Evolutionary conservation across 2,888 invertebrate species (phyloP).

Genomic region (Tineola bisselliella): DNA sequence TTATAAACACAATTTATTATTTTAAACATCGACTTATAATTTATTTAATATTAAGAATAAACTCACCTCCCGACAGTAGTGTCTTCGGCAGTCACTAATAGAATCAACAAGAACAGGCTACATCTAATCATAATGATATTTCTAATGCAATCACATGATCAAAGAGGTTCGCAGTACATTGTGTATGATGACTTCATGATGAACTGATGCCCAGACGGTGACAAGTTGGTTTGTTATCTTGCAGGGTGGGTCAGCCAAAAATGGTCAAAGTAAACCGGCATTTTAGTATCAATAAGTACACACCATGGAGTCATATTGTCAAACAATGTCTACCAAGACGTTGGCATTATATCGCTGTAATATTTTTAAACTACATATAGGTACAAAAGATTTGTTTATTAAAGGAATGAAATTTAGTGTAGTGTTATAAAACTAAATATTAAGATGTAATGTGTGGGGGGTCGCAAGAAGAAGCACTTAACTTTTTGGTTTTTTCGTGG

Average conservation of each 20-base stretch:
- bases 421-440: no score
- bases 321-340: slow-evolving; percentile 7
- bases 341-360: neutral
- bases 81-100: slow-evolving; percentile 27
- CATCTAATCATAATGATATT: slow-evolving; percentile 2
- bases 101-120: slow-evolving; percentile 17
- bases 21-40: no score
- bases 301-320: neutral
- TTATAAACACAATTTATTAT: neutral
- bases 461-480: no score
- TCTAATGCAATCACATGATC: neutral
- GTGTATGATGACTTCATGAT: neutral
- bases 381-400: no score
- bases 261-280: slow-evolving; percentile 40
- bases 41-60: neutral
- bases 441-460: no score
- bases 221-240: neutral
- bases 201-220: slow-evolving; percentile 1
- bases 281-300: slow-evolving; percentile 9
- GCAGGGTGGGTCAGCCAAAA: slow-evolving; percentile 48
- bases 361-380: no score
- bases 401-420: no score
- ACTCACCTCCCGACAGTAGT: slow-evolving; percentile 28
- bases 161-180: neutral
- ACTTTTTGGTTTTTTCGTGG: no score